Evolutionary conservation across 2,888 invertebrate genomes (phyloP), one percentile per base, ranked within the genome.

Genomic region (Anagyrus pseudococci): DNA sequence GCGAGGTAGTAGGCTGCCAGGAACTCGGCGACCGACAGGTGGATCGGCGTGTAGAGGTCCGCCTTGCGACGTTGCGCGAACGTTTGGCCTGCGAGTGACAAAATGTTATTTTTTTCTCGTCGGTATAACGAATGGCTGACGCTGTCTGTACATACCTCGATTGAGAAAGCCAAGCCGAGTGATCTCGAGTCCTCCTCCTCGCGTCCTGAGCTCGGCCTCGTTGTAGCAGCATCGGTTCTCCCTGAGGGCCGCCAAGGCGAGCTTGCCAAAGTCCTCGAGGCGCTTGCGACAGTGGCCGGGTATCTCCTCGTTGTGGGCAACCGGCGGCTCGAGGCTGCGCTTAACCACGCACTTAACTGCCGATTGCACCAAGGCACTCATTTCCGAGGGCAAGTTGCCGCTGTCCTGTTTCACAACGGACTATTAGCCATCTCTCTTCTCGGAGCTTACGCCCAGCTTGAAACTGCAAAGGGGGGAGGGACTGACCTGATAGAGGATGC

Each of bases 1-100:
- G 84, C 82, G n/a, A 85, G 78, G 71, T 85, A 85, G 69, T 84
- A 84, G 1, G 85, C 85, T 1, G 85, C 83, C n/a, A 85, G 74
- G 70, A 83, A 85, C 68, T 84, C 84, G 17, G 83, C 82, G 65
- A 85, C 81, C 1, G 84, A 82, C 50, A 82, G 78, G 71, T 85
- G 84, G 40, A 85, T 79, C 1, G 84, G 83, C 13, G 83, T 81
- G 72, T 81, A 84, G 22, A 81, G 73, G 62, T 83, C 83, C 1
- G 77, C 75, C 62, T 82, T 82, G 55, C 82, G 78, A 66, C 81
- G 77, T 19, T 82, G 82, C 0, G 82, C 83, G 48, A 83, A 81
- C 29, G 81, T 77, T 46, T 82, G 68, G 77, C 82, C 62, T 81
- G 75, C 0, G 64, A 61, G 7, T 4, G n/a, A 13, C 7, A 37